These are phyloP conservation scores for Platyura marginata DNA, from an alignment of 1,140 invertebrate species.

Conservation along the genomic window DNA sequence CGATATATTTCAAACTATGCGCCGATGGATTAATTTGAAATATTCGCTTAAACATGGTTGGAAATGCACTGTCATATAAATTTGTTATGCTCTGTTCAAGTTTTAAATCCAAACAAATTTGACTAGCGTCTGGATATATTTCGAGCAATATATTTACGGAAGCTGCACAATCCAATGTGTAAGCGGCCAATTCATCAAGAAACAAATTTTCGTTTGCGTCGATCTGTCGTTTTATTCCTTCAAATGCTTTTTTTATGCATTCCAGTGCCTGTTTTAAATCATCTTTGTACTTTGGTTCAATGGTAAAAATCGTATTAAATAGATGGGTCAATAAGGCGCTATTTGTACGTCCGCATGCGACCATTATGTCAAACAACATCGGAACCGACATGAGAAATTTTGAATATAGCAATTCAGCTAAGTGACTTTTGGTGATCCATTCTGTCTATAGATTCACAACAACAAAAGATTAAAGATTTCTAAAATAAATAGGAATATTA, in stretches of 20 bases:
- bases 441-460: slow-evolving; percentile 23
- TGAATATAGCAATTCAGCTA: slow-evolving; percentile 53
- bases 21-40: slow-evolving; percentile 12
- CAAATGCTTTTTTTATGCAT: slow-evolving; percentile 26
- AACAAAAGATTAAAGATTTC: slow-evolving; percentile 1
- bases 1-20: slow-evolving; percentile 15
- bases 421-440: slow-evolving; percentile 41
- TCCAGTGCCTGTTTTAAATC: slow-evolving; percentile 39
- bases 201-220: slow-evolving; percentile 18
- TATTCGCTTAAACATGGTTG: slow-evolving; percentile 38
- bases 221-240: slow-evolving; percentile 18
- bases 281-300: slow-evolving; percentile 49
- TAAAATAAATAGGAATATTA: slow-evolving; percentile 5
- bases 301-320: slow-evolving; percentile 40
- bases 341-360: slow-evolving; percentile 49
- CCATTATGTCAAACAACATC: slow-evolving; percentile 57
- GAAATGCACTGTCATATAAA: slow-evolving; percentile 41
- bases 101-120: slow-evolving; percentile 11
- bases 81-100: slow-evolving; percentile 33
- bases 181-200: slow-evolving; percentile 49
- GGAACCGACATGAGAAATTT: slow-evolving; percentile 68
- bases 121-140: slow-evolving; percentile 32
- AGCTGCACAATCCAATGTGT: slow-evolving; percentile 45
- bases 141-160: slow-evolving; percentile 45
- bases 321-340: slow-evolving; percentile 36